These are phyloP conservation scores for Scytalopus superciliaris DNA, from an alignment of 2,113 vertebrate genomes.

Conservation along the genomic window DNA sequence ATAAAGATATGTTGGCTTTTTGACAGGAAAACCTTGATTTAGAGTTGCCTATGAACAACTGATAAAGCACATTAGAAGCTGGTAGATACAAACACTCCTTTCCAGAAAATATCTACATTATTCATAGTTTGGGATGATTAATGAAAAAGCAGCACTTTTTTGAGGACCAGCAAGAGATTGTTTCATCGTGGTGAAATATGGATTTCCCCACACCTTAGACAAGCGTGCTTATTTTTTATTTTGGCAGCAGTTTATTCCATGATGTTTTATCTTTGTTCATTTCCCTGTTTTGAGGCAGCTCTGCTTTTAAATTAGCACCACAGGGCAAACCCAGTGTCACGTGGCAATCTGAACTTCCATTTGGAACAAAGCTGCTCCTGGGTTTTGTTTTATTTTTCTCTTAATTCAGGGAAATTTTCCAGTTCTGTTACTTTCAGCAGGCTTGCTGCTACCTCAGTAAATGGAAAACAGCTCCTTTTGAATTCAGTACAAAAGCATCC, in stretches of 20 bases:
- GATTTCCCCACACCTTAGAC: background rate
- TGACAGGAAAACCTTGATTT: background rate
- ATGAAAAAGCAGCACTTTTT: background rate
- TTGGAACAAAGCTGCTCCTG: background rate
- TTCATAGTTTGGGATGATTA: background rate
- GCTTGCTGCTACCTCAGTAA: background rate
- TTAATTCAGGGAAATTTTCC: background rate
- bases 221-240: background rate
- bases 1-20: background rate
- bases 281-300: background rate
- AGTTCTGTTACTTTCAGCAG: background rate
- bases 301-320: slow-evolving; percentile 32
- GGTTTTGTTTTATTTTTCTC: background rate
- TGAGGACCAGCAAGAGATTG: background rate
- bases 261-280: slow-evolving; percentile 2
- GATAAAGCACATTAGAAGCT: background rate
- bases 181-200: background rate
- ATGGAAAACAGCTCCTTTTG: background rate
- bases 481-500: background rate
- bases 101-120: slow-evolving; percentile 8
- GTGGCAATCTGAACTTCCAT: background rate
- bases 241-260: background rate
- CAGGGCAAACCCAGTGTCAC: background rate
- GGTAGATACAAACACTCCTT: background rate
- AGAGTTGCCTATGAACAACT: background rate